Conservation (phyloP, 2,797 vertebrate species). For the Buceros bicornis region DNA sequence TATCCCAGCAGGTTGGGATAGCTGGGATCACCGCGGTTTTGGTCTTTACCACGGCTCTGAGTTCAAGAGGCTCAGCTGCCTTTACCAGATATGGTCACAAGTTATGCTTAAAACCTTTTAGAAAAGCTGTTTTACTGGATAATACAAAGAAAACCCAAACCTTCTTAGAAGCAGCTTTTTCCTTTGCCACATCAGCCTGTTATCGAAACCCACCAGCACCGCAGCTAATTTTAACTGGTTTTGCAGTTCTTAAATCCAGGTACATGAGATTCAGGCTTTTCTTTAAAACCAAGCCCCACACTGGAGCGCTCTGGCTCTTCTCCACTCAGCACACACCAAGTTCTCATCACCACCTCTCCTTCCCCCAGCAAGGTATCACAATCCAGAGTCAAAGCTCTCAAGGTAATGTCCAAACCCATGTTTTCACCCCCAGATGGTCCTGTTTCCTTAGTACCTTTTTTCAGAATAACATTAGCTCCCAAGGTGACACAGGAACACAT, state of each 20-base stretch:
- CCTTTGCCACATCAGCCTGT: not conserved
- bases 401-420: rapidly evolving
- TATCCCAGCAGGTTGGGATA: not conserved
- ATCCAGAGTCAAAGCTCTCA: not conserved
- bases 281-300: not conserved
- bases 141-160: not conserved
- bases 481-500: not conserved
- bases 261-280: rapidly evolving
- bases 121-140: not conserved
- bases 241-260: not conserved
- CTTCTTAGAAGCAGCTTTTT: not conserved
- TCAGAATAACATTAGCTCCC: not conserved
- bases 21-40: not conserved
- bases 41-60: not conserved
- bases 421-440: not conserved
- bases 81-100: not conserved
- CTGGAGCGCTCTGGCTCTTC: not conserved
- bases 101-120: not conserved
- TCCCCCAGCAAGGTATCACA: not conserved
- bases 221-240: not conserved
- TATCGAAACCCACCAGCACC: not conserved
- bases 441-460: not conserved
- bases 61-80: not conserved
- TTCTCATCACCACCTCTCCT: not conserved
- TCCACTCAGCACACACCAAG: not conserved